Evolutionary conservation across 2,888 invertebrate species (phyloP).

Genomic region (Mystacides longicornis): DNA sequence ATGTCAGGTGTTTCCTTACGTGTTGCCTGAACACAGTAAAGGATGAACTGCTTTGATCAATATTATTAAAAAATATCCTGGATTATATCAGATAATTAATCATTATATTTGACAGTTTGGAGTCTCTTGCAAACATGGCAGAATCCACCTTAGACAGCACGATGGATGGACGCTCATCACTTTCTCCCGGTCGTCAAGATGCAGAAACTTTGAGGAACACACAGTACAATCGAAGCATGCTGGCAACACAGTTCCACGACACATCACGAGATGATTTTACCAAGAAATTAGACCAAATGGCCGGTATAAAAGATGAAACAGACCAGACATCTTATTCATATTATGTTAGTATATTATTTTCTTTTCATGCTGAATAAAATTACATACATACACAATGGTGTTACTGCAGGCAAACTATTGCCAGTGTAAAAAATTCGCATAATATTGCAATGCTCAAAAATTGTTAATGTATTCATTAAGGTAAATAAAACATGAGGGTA

Average conservation of each 20-base stretch:
- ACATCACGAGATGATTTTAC: conserved; percentile 39
- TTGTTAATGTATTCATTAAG: too few species aligned
- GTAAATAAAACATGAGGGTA: too few species aligned
- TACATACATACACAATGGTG: too few species aligned
- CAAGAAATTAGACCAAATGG: conserved; percentile 41
- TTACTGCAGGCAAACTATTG: too few species aligned
- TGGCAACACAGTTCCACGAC: conserved; percentile 42
- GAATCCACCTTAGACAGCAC: conserved; percentile 51
- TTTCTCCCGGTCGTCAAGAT: conserved; percentile 39
- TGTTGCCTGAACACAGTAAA: too few species aligned
- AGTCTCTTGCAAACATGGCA: conserved; percentile 61
- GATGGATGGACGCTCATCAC: conserved; percentile 34
- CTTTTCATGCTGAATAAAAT: too few species aligned
- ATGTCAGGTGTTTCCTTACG: too few species aligned
- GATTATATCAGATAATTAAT: background rate
- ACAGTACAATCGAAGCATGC: conserved; percentile 53
- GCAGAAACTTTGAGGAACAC: conserved; percentile 57
- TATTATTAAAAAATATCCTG: too few species aligned
- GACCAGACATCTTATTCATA: conserved; percentile 12
- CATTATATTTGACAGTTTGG: conserved; percentile 47
- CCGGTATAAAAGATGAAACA: conserved; percentile 29
- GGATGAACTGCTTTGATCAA: too few species aligned
- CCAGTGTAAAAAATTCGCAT: too few species aligned
- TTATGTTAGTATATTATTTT: conserved; percentile 22
- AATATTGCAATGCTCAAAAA: too few species aligned